phyloP scores from a whole-genome alignment of 2,113 vertebrate genomes.

The Onychostruthus taczanowskii region DNA sequence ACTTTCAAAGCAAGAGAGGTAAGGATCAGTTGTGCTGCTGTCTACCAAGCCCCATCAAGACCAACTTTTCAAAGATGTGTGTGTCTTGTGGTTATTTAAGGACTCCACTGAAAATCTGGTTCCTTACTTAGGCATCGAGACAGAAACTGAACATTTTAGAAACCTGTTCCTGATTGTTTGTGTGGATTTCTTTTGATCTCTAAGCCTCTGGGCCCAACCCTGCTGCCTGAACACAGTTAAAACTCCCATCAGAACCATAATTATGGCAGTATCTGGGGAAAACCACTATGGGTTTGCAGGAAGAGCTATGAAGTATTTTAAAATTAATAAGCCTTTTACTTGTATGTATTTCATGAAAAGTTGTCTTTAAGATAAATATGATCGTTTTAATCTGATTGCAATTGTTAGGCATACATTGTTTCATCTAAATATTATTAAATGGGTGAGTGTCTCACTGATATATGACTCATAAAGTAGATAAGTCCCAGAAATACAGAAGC shows the following conservation, averaged over 20 bases:
- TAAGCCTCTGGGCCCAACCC: neutral
- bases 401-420: conserved; percentile 13
- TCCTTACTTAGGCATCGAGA: neutral
- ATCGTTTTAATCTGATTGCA: conserved; percentile 41
- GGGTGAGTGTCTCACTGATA: neutral
- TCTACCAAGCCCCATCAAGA: neutral
- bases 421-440: conserved; percentile 28
- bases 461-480: conserved; percentile 21
- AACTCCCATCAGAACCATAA: neutral
- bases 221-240: conserved; percentile 6
- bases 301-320: conserved; percentile 38
- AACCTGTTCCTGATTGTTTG: conserved; percentile 12
- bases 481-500: conserved; percentile 69
- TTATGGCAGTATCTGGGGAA: neutral
- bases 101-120: neutral
- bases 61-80: neutral
- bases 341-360: conserved; percentile 47
- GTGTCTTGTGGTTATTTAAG: neutral
- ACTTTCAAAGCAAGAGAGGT: neutral
- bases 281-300: neutral
- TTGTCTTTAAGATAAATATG: conserved; percentile 50
- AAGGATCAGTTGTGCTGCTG: neutral
- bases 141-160: neutral
- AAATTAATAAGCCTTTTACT: conserved; percentile 34
- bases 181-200: conserved; percentile 2